A percentile compares a stretch with the other conserved stretches of the same genome.
Conservation (phyloP, 2,113 vertebrate genomes). For the Actenoides hombroni region DNA sequence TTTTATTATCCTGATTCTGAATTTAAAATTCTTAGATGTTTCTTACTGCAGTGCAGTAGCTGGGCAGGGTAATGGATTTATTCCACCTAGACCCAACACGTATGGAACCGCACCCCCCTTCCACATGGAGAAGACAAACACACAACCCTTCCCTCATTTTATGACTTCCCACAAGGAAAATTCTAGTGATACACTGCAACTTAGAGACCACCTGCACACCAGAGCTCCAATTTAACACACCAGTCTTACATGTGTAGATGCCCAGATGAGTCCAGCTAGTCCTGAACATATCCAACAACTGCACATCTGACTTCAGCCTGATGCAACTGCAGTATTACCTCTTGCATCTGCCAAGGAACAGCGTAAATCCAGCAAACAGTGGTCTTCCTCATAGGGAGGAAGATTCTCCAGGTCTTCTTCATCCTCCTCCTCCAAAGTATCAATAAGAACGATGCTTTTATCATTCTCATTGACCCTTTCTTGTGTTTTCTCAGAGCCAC, state of each 20-base stretch:
- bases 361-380: background rate
- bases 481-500: background rate
- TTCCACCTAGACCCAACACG: background rate
- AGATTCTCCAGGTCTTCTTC: background rate
- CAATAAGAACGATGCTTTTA: background rate
- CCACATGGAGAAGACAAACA: background rate
- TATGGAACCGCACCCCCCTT: accelerated
- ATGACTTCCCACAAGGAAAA: background rate
- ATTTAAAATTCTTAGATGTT: background rate
- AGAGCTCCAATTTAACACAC: background rate
- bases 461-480: background rate
- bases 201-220: background rate
- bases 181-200: background rate
- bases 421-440: background rate
- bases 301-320: background rate
- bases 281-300: background rate
- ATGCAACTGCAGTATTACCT: background rate
- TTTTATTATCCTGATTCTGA: background rate
- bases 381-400: background rate
- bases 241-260: background rate
- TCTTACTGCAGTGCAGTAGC: background rate
- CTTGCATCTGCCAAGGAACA: background rate
- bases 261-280: background rate
- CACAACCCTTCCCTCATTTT: background rate
- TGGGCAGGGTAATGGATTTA: background rate